Base-by-base conservation (phyloP, 2,113 vertebrate genomes). In the Sinocyclocheilus anophthalmus region DNA sequence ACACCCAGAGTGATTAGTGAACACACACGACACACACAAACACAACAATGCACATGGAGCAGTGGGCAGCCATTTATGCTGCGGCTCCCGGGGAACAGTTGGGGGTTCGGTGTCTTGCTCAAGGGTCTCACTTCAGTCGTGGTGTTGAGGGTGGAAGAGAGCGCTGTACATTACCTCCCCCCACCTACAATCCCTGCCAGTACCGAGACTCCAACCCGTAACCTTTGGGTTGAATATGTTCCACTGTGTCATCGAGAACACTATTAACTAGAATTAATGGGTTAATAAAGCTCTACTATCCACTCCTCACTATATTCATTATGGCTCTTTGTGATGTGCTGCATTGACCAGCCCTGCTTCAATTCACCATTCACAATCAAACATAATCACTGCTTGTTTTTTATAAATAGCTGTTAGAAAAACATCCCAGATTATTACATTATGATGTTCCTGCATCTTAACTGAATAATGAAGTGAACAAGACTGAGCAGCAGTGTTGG, bases 301-400 rank as follows among this genome's bases (percentile, higher is more conserved):
- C 26, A 37, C 11, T 57, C 14, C 26, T 22, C 26, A 14, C 30
- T 70, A 65, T 65, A 10, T 3, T 7, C 42, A 84, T 63, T 76
- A 84, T 13, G 24, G 16, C 16, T 24, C 26, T 50, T 33, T 78
- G 24, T n/a, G 9, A 48, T 22, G 48, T 39, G 7, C 16, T 76
- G 55, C 50, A 78, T 77, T 67, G 57, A 85, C 48, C 45, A 30
- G 10, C 42, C 18, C 13, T 42, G 11, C 12, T 75, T 87, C 33
- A 37, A 59, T 53, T 84, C 82, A 39, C 77, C 30, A 75, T 50
- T 75, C 45, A 26, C 73, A 72, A 69, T 85, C 12, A 67, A 70
- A n/a, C 4, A 84, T 39, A 78, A 78, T 78, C 53, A 78, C 42
- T 24, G 11, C 37, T 63, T 63, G 33, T 63, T 80, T 39, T 37